These are phyloP conservation scores for Ivindomyrus marchei DNA, from an alignment of 2,113 vertebrate genomes.

Conservation along the genomic window DNA sequence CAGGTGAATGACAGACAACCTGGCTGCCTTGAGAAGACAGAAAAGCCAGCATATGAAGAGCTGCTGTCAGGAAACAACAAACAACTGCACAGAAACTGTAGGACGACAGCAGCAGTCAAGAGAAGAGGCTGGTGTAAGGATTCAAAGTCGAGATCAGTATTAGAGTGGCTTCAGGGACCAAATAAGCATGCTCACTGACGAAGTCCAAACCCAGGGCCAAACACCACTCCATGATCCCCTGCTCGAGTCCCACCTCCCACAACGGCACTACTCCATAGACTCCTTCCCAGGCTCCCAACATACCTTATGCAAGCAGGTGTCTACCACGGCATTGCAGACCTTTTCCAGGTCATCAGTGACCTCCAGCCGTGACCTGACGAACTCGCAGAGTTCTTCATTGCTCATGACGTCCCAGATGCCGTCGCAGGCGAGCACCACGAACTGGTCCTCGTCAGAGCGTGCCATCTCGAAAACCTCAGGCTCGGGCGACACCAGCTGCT, in stretches of 20 bases:
- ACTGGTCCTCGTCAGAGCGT: slow-evolving; percentile 89
- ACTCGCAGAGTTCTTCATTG: slow-evolving; percentile 97
- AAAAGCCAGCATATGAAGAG: background rate
- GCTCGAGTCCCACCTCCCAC: background rate
- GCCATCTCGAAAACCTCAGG: slow-evolving; percentile 89
- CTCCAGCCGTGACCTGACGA: slow-evolving; percentile 91
- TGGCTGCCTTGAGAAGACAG: background rate
- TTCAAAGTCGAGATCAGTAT: background rate
- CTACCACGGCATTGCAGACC: slow-evolving; percentile 97
- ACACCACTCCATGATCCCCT: background rate
- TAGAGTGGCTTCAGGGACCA: background rate
- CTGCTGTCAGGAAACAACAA: background rate
- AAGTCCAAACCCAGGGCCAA: background rate
- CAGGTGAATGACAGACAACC: background rate
- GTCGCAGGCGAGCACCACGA: slow-evolving; percentile 92
- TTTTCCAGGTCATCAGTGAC: slow-evolving; percentile 90
- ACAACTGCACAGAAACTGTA: background rate
- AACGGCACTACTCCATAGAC: background rate
- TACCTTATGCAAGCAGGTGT: slow-evolving; percentile 99
- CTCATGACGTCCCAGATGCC: slow-evolving; percentile 99
- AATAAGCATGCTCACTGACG: background rate
- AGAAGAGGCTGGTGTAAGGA: background rate
- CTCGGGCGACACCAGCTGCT: slow-evolving; percentile 97
- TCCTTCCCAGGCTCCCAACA: slow-evolving; percentile 32
- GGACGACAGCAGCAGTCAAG: background rate